Evolutionary conservation across 2,113 vertebrate genomes (phyloP).

Genomic region (Hymenochirus boettgeri): DNA sequence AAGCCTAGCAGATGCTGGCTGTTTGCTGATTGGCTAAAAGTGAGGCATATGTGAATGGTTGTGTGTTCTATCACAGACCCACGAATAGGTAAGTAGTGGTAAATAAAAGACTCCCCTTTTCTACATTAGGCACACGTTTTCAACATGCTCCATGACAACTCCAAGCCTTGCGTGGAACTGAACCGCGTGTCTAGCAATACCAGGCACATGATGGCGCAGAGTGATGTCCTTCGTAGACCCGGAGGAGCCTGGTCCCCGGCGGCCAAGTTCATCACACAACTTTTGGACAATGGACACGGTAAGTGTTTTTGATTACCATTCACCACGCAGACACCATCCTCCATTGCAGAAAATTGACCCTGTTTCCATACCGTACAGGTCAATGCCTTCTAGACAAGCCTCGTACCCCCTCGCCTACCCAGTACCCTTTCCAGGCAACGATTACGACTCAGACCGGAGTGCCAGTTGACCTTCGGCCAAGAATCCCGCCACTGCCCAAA

Average conservation of each 20-base stretch:
- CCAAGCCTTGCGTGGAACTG: slow-evolving; percentile 50
- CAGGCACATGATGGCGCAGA: slow-evolving; percentile 57
- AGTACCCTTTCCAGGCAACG: slow-evolving; percentile 55
- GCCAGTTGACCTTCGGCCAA: slow-evolving; percentile 62
- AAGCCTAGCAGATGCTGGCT: no score
- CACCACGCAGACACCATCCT: no score
- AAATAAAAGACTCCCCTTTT: no score
- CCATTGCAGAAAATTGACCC: no score
- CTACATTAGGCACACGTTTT: slow-evolving; percentile 57
- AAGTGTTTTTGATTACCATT: neutral
- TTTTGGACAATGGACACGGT: slow-evolving; percentile 66
- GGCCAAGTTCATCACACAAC: slow-evolving; percentile 60
- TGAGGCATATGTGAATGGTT: no score
- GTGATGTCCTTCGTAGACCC: slow-evolving; percentile 62
- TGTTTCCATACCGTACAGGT: slow-evolving; percentile 43
- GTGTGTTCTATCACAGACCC: no score
- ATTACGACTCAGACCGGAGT: slow-evolving; percentile 56
- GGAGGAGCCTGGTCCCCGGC: slow-evolving; percentile 64
- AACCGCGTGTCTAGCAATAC: slow-evolving; percentile 42
- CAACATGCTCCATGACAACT: slow-evolving; percentile 65
- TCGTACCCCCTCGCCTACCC: slow-evolving; percentile 53
- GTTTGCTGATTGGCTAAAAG: no score
- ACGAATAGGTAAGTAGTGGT: no score
- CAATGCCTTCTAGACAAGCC: slow-evolving; percentile 65
- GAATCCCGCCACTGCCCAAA: slow-evolving; percentile 60